phyloP scores from a whole-genome alignment of 2,113 vertebrate species.

The Lynx canadensis region DNA sequence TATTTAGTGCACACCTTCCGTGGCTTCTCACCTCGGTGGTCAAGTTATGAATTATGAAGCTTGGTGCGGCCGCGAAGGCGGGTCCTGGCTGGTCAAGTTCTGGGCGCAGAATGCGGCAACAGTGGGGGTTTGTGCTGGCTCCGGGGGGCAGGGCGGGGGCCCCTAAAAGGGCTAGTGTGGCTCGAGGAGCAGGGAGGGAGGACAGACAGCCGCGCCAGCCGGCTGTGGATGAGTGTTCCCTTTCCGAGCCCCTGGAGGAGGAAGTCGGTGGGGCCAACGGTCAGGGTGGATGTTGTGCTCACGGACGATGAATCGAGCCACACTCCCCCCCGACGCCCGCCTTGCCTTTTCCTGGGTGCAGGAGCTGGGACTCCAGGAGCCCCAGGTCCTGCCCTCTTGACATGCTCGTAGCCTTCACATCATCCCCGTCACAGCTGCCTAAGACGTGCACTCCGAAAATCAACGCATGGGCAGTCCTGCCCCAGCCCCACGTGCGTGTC shows the following conservation, averaged over 20 bases:
- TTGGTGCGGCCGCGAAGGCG: conserved; percentile 41
- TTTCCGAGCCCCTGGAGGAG: rapidly evolving
- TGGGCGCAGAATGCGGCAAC: background rate
- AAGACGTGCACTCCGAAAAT: rapidly evolving
- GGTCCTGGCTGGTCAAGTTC: background rate
- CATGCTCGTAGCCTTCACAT: rapidly evolving
- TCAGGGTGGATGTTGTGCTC: rapidly evolving
- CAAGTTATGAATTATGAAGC: conserved; percentile 73
- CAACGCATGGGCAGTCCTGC: rapidly evolving
- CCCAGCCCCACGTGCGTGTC: rapidly evolving
- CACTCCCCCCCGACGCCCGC: rapidly evolving
- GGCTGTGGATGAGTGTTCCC: background rate
- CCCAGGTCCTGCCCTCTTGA: too few relatives aligned
- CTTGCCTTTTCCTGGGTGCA: too few relatives aligned
- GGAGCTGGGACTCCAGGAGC: rapidly evolving
- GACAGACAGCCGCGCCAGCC: background rate
- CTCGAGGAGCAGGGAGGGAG: background rate
- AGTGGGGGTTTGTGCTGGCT: conserved; percentile 11
- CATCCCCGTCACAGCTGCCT: background rate
- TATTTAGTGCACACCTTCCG: conserved; percentile 67
- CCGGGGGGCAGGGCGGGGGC: rapidly evolving
- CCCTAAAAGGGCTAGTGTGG: background rate
- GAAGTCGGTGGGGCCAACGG: rapidly evolving
- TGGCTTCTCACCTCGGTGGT: conserved; percentile 59
- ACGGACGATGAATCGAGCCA: rapidly evolving